These are phyloP conservation scores for Metaphire vulgaris DNA, from an alignment of 1,140 invertebrate species.

Conservation along the genomic window DNA sequence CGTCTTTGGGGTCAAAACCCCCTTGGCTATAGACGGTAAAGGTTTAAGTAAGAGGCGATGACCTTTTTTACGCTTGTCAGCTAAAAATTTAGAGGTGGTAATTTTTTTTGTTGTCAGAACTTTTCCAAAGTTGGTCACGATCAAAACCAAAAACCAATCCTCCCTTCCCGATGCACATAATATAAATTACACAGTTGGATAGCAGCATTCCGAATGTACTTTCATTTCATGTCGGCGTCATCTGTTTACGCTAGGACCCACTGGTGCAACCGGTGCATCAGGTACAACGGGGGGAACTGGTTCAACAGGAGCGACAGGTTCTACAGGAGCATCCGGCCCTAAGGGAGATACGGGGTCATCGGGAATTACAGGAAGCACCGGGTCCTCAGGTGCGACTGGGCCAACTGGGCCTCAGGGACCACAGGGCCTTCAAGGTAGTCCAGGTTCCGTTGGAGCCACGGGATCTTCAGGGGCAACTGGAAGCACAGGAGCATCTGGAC, in stretches of 20 bases:
- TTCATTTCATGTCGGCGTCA: too few species aligned
- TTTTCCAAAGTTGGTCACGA: too few species aligned
- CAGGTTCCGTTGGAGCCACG: constrained; percentile 34
- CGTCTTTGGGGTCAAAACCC: too few species aligned
- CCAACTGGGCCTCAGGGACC: constrained; percentile 55
- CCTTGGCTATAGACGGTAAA: too few species aligned
- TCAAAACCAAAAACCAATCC: too few species aligned
- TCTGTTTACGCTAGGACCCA: neutral
- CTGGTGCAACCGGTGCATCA: neutral
- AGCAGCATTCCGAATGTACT: too few species aligned
- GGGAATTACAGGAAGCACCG: neutral
- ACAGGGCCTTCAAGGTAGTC: neutral
- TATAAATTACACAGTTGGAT: too few species aligned
- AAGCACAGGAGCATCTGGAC: constrained; percentile 69
- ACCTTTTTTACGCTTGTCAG: too few species aligned
- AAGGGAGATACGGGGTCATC: neutral
- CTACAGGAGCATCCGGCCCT: neutral
- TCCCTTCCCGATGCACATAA: neutral
- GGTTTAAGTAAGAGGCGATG: too few species aligned
- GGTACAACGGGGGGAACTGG: neutral
- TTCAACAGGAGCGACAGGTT: neutral
- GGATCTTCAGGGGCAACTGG: constrained; percentile 73
- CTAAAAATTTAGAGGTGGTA: neutral
- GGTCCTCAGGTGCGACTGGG: constrained; percentile 57
- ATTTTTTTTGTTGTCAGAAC: too few species aligned